Evolutionary conservation across 2,888 invertebrate species (phyloP).

Genomic region (Mystacides longicornis): DNA sequence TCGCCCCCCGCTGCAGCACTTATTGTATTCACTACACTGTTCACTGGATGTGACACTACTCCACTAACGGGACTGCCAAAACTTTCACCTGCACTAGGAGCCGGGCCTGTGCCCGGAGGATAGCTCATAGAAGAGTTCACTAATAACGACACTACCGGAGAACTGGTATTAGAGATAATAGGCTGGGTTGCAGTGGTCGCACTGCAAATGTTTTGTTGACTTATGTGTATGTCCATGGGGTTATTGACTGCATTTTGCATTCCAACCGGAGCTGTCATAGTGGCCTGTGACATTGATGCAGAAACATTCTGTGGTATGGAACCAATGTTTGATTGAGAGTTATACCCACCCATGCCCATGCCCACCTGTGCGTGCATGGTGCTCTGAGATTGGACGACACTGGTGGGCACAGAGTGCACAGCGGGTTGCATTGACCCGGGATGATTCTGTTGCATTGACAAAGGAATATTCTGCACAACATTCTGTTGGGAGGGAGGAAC

Average conservation of each 20-base stretch:
- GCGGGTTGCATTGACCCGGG: constrained; percentile 36
- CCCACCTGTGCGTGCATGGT: constrained; percentile 36
- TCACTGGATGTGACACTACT: constrained; percentile 44
- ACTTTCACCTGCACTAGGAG: constrained; percentile 37
- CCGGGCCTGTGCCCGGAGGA: constrained; percentile 24
- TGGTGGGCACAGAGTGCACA: constrained; percentile 33
- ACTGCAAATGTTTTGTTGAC: constrained; percentile 22
- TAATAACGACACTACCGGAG: constrained; percentile 46
- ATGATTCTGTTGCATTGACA: constrained; percentile 43
- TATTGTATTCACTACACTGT: constrained; percentile 40
- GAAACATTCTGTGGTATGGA: constrained; percentile 32
- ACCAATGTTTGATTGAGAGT: constrained; percentile 19
- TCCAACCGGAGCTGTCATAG: constrained; percentile 22
- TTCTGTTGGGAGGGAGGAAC: constrained; percentile 33
- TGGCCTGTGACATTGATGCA: constrained; percentile 37
- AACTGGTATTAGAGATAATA: constrained; percentile 45
- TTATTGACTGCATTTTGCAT: constrained; percentile 35
- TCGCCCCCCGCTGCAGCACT: constrained; percentile 41
- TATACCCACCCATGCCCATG: constrained; percentile 23
- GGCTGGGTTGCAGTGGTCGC: constrained; percentile 30
- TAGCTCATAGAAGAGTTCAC: constrained; percentile 37
- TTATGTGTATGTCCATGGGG: constrained; percentile 31
- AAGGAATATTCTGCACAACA: constrained; percentile 45
- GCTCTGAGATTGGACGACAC: constrained; percentile 46
- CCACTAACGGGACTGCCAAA: constrained; percentile 49